Conservation (phyloP, 2,113 vertebrate species). For the Sphaerodactylus townsendi region DNA sequence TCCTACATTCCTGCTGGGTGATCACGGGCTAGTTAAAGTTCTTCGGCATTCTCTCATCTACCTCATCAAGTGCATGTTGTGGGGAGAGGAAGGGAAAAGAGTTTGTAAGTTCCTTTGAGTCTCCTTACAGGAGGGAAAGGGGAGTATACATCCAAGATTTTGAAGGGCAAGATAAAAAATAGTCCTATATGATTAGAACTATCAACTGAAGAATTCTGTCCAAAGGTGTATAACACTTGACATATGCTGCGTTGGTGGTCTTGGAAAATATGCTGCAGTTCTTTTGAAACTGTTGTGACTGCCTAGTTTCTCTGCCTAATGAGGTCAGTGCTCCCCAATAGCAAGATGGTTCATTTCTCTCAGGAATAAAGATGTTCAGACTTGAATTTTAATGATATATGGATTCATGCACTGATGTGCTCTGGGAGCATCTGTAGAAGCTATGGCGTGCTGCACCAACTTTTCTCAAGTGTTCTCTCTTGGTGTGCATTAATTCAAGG, state of each 20-base stretch:
- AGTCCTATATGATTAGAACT: not conserved
- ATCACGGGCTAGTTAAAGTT: too few species aligned
- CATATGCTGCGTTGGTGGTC: not conserved
- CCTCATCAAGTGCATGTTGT: too few species aligned
- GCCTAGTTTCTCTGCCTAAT: not conserved
- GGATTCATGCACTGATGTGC: not conserved
- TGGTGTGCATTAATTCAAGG: not conserved
- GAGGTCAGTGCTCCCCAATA: not conserved
- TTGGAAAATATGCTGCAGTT: not conserved
- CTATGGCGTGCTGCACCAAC: not conserved
- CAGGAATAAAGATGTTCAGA: not conserved
- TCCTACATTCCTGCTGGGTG: too few species aligned
- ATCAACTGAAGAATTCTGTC: not conserved
- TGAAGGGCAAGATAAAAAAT: not conserved
- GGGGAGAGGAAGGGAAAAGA: too few species aligned
- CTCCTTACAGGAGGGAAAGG: too few species aligned
- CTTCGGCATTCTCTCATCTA: too few species aligned
- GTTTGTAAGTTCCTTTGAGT: too few species aligned
- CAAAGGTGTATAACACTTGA: not conserved
- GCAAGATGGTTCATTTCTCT: not conserved
- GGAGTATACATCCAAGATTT: too few species aligned
- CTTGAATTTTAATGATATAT: not conserved
- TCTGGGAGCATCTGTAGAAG: not conserved
- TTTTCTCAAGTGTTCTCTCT: not conserved
- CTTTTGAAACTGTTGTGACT: not conserved